A percentile compares a stretch with the other conserved stretches of the same genome.
Evolutionary conservation across 2,888 invertebrate genomes (phyloP).

Genomic region (Lycophotia porphyrea): DNA sequence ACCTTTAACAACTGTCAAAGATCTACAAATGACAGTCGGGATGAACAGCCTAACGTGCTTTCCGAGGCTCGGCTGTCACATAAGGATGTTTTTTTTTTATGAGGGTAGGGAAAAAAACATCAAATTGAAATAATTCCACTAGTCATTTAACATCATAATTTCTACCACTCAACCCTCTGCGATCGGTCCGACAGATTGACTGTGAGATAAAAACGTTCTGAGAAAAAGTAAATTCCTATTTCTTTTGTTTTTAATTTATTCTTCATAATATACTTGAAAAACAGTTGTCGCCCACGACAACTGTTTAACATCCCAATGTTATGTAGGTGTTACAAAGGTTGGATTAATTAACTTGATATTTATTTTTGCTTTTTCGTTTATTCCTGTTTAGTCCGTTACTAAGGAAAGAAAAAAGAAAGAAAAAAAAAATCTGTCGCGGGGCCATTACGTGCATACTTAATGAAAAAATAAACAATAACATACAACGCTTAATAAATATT

Average conservation of each 20-base stretch:
- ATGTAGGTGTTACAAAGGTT: slow-evolving; percentile 9
- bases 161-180: not conserved
- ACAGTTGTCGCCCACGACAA: no score
- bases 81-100: not conserved
- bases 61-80: not conserved
- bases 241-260: slow-evolving; percentile 38
- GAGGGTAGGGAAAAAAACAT: not conserved
- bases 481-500: no score
- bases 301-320: no score
- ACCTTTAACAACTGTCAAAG: not conserved
- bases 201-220: not conserved
- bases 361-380: not conserved
- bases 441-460: no score
- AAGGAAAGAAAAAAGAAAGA: no score
- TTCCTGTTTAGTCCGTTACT: not conserved
- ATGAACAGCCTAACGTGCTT: not conserved
- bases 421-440: no score
- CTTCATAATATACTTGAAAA: not conserved
- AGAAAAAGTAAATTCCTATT: not conserved
- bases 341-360: not conserved
- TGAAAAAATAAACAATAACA: no score
- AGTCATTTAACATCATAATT: not conserved
- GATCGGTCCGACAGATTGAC: slow-evolving; percentile 15
- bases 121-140: not conserved
- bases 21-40: not conserved